Evolutionary conservation across 2,113 vertebrate genomes (phyloP), one percentile per base, ranked within the genome.

Genomic region (Scortum barcoo): DNA sequence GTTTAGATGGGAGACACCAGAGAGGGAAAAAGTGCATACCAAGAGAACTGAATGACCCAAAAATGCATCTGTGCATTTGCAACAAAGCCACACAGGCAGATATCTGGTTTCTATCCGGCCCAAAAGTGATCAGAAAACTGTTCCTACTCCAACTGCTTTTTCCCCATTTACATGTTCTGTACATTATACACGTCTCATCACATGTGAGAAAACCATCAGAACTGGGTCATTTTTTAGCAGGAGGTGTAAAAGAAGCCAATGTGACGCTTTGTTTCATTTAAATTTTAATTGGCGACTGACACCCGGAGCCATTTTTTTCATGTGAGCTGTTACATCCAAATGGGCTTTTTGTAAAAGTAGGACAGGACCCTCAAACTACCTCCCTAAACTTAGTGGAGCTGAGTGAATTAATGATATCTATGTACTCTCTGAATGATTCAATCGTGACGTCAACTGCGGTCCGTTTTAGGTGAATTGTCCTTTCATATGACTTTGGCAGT

Each of bases 1-100:
- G 86, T 87, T 36, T 90, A 54, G 75, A 9, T 54, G 62, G 83
- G 87, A 91, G 84, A 84, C 82, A 72, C 73, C 80, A 83, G 72
- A 62, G 81, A 88, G 86, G 72, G 75, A 58, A 78, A 76, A 87
- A 61, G 76, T 51, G 67, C 75, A 85, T 50, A 87, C 71, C 24
- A 86, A 84, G 78, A 88, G 76, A 88, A 76, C 80, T 65, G 86
- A 86, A 48, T 83, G 80, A 87, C 87, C 89, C 69, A 74, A 73
- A 86, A 86, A 73, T 88, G 74, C 67, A 63, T 80, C 79, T 85
- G 78, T 51, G 60, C 61, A 71, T 76, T 85, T 68, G 75, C 72
- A 81, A 40, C 20, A 62, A 54, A 73, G 48, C 48, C 22, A 28
- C 38, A 51, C 7, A 26, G 14, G 53, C 13, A 56, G 26, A 75